Conservation (phyloP, 2,888 invertebrate species). For the Synergus japonicus region DNA sequence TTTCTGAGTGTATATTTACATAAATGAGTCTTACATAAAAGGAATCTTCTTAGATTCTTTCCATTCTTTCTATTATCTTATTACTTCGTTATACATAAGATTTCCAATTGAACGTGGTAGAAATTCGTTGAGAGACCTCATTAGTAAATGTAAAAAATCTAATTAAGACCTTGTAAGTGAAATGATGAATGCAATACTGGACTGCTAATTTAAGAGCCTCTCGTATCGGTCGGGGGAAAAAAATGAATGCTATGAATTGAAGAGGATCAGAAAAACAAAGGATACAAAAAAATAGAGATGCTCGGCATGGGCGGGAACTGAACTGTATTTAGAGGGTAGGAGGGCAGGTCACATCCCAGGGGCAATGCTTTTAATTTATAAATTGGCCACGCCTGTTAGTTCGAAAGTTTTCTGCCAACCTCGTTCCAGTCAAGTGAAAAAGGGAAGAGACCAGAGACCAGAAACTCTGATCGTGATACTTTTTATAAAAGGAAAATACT, state of each 20-base stretch:
- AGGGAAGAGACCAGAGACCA: constrained; percentile 44
- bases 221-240: neutral
- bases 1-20: no score
- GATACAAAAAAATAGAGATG: constrained; percentile 53
- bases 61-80: no score
- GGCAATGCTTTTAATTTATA: constrained; percentile 58
- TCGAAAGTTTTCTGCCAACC: constrained; percentile 52
- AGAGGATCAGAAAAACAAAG: constrained; percentile 43
- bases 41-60: no score
- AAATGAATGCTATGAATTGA: constrained; percentile 28
- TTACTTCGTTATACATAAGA: no score
- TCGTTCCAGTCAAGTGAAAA: constrained; percentile 47
- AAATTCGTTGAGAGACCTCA: neutral
- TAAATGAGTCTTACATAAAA: no score
- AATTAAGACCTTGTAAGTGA: neutral
- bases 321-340: constrained; percentile 50
- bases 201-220: no score
- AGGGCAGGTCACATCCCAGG: constrained; percentile 53
- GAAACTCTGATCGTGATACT: constrained; percentile 16
- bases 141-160: neutral
- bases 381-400: constrained; percentile 58
- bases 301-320: constrained; percentile 51
- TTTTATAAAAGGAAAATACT: constrained; percentile 18
- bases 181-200: neutral
- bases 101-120: no score